Evolutionary conservation across 2,113 vertebrate genomes (phyloP).

Genomic region (Agapornis roseicollis): DNA sequence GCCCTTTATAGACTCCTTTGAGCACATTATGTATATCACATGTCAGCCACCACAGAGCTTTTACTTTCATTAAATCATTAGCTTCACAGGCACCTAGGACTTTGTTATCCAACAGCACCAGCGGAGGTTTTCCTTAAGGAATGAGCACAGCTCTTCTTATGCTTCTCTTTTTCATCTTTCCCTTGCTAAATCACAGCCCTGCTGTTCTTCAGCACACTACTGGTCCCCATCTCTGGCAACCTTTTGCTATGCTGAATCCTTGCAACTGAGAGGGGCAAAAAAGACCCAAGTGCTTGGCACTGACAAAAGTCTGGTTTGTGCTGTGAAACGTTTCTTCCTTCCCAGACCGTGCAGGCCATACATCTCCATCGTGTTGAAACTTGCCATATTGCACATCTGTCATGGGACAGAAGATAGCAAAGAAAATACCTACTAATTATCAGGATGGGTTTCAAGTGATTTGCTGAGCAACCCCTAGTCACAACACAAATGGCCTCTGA

Average conservation of each 20-base stretch:
- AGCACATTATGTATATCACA: not conserved
- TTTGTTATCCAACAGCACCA: not conserved
- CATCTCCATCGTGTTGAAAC: not conserved
- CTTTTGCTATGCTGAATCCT: not conserved
- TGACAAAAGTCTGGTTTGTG: not conserved
- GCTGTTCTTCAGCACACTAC: not conserved
- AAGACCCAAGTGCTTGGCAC: not conserved
- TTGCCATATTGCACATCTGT: not conserved
- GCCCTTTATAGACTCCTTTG: not conserved
- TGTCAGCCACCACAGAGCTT: not conserved
- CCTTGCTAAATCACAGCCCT: not conserved
- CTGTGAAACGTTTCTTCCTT: not conserved
- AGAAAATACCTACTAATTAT: not conserved
- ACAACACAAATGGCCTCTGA: not conserved
- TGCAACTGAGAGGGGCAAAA: not conserved
- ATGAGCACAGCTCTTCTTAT: not conserved
- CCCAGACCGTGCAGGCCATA: not conserved
- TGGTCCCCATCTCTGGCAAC: not conserved
- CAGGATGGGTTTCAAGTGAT: not conserved
- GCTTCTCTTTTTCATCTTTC: not conserved
- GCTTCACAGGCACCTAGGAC: not conserved
- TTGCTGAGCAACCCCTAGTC: not conserved
- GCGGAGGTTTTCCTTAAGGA: not conserved
- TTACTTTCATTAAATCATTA: not conserved
- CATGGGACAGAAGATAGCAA: not conserved